Percentiles rank a stretch among this genome's conserved stretches.
Evolutionary conservation across 2,888 invertebrate species (phyloP).

Genomic region (Amorpha juglandis): DNA sequence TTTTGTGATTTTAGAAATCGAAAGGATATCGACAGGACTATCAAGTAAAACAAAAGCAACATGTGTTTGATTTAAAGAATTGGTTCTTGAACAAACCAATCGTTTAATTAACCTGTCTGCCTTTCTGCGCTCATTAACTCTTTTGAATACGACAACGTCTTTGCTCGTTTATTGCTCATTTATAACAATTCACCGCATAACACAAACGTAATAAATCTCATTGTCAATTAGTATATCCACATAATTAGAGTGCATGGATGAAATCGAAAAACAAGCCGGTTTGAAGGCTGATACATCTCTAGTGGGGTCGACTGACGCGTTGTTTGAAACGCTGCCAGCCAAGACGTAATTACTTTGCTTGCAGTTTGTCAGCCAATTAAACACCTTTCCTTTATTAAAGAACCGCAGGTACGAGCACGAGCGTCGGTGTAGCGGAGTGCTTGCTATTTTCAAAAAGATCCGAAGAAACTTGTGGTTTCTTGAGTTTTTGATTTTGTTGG

Average conservation of each 20-base stretch:
- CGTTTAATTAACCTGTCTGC: conserved; percentile 11
- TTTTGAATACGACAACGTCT: conserved; percentile 20
- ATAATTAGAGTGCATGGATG: conserved; percentile 14
- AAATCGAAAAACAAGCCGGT: conserved; percentile 28
- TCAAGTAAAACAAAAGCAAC: conserved; percentile 12
- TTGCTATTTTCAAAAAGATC: conserved; percentile 20
- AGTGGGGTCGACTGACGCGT: conserved; percentile 70
- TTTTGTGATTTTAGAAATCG: too few relatives aligned
- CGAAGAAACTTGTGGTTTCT: conserved; percentile 16
- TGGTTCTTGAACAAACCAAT: not conserved
- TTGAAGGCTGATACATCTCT: conserved; percentile 50
- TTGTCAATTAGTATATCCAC: conserved; percentile 23
- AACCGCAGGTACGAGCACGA: conserved; percentile 64
- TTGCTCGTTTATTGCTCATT: conserved; percentile 22
- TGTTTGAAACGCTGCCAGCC: conserved; percentile 72
- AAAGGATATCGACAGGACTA: not conserved
- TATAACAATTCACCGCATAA: conserved; percentile 19
- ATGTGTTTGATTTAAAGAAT: conserved; percentile 13
- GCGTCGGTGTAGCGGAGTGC: conserved; percentile 38
- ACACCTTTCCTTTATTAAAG: conserved; percentile 84
- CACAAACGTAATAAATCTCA: conserved; percentile 16
- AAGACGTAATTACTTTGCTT: conserved; percentile 81
- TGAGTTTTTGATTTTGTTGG: conserved; percentile 6
- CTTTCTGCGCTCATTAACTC: conserved; percentile 22
- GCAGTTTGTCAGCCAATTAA: conserved; percentile 84